Evolutionary conservation across 2,888 invertebrate genomes (phyloP), one percentile per base, ranked within the genome.

Genomic region (Troides aeacus): DNA sequence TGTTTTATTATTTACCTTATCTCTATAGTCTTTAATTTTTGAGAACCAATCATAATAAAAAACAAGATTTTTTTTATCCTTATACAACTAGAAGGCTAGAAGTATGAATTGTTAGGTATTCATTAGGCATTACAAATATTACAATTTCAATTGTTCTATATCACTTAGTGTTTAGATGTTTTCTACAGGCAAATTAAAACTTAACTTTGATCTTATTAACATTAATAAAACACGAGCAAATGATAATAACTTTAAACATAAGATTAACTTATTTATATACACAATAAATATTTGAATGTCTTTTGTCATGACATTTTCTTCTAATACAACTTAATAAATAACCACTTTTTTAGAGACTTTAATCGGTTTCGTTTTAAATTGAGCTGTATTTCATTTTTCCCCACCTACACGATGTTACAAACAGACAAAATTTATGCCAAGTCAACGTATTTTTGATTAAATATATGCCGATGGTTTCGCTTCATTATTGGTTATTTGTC

Each of bases 401-500:
- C 59, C 66, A 66, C 70, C 70, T 64, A 70, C 70, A 66, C 70
- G 39, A 30, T 24, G 70, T 59, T 63, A 66, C 66, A 70, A 66
- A 70, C 36, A 60, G 66, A 62, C 66, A 63, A 63, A 70, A 70
- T 70, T 70, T 70, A 70, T 70, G 70, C 53, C 65, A 60, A 66
- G 21, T 53, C 59, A 24, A 56, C 56, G 63, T 66, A 70, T 66
- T 66, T 66, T 70, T 70, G 66, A 66, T 70, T 66, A 66, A 70
- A 70, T 66, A 66, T 70, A 70, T 58, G 70, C 24, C 63, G 59
- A 66, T 60, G 59, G 66, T 66, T 70, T 70, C 8, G 70, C 63
- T 63, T 70, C 67, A 50, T 71, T 71, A 83, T 76, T 70, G 75
- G 76, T 81, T 79, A 83, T 84, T 80, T 74, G 72, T 61, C 59